Conservation (phyloP, 92 coral and sea anemone genomes). For the Micromussa lordhowensis region DNA sequence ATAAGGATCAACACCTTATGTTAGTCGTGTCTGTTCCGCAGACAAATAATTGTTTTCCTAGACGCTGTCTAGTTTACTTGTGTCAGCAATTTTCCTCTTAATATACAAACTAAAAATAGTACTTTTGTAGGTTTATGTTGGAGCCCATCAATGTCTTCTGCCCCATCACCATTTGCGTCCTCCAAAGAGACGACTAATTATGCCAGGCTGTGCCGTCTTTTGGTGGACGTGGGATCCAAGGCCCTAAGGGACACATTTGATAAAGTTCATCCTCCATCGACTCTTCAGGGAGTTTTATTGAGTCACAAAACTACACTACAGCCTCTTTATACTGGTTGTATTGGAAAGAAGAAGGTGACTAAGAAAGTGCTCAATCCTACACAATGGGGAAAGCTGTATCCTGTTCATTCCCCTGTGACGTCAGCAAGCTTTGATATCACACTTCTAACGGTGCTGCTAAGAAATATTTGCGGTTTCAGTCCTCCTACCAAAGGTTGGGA, state of each 20-base stretch:
- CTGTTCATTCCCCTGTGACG: constrained; percentile 33
- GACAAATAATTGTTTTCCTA: too few species aligned
- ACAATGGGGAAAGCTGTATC: constrained; percentile 66
- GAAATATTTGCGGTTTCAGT: constrained; percentile 42
- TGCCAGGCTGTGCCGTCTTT: constrained; percentile 52
- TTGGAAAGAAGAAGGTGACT: not conserved
- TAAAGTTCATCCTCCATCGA: constrained; percentile 34
- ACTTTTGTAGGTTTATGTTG: not conserved
- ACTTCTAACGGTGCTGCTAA: constrained; percentile 37
- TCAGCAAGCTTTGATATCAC: constrained; percentile 62
- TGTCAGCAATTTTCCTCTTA: not conserved
- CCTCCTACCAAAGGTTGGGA: constrained; percentile 62
- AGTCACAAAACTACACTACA: not conserved
- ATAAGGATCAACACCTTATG: too few species aligned
- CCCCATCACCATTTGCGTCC: not conserved
- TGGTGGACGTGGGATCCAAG: constrained; percentile 38
- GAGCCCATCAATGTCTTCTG: not conserved
- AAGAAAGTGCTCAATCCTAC: constrained; percentile 47
- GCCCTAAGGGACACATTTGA: constrained; percentile 37
- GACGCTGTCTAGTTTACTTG: not conserved
- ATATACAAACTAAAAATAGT: not conserved
- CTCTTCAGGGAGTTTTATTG: constrained; percentile 6
- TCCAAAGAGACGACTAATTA: constrained; percentile 56
- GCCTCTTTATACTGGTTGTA: not conserved
- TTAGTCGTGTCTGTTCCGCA: too few species aligned